A percentile compares a stretch with the other conserved stretches of the same genome.
These are phyloP conservation scores for Cirrhinus mrigala DNA, from an alignment of 2,797 vertebrate genomes.

Conservation along the genomic window DNA sequence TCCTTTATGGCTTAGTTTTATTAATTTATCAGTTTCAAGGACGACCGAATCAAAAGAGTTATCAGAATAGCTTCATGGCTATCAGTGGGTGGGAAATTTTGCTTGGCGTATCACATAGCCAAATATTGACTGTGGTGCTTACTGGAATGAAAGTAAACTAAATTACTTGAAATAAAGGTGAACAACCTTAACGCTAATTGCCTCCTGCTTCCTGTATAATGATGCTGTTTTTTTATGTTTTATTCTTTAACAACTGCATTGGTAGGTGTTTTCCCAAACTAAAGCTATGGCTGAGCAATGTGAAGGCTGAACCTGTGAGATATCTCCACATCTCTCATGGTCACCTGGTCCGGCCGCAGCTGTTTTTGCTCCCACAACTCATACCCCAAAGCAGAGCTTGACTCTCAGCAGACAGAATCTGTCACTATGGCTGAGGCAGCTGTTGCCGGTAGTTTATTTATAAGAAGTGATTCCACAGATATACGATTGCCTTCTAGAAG, in stretches of 20 bases:
- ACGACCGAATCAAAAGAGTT: neutral
- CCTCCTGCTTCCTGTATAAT: neutral
- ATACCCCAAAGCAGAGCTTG: slow-evolving; percentile 31
- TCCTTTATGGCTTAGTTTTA: neutral
- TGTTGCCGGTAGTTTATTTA: slow-evolving; percentile 35
- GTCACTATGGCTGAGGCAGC: slow-evolving; percentile 25
- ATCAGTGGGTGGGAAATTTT: neutral
- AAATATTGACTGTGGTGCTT: neutral
- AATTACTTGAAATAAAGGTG: slow-evolving; percentile 15
- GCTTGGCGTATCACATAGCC: neutral
- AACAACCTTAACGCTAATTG: neutral
- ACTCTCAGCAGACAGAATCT: slow-evolving; percentile 32
- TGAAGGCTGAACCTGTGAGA: slow-evolving; percentile 7
- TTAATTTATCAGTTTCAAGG: neutral
- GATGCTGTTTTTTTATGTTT: neutral
- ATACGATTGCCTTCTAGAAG: slow-evolving; percentile 13
- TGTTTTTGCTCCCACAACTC: slow-evolving; percentile 38
- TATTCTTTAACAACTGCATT: neutral
- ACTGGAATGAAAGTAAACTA: neutral
- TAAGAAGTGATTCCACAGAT: slow-evolving; percentile 31
- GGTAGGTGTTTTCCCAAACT: neutral
- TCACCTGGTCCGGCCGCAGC: slow-evolving; percentile 2
- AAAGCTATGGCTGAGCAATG: neutral
- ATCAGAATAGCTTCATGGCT: neutral
- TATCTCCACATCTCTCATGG: slow-evolving; percentile 4